Evolutionary conservation across 2,113 vertebrate species (phyloP), one percentile per base, ranked within the genome.

Genomic region (Oreochromis niloticus): DNA sequence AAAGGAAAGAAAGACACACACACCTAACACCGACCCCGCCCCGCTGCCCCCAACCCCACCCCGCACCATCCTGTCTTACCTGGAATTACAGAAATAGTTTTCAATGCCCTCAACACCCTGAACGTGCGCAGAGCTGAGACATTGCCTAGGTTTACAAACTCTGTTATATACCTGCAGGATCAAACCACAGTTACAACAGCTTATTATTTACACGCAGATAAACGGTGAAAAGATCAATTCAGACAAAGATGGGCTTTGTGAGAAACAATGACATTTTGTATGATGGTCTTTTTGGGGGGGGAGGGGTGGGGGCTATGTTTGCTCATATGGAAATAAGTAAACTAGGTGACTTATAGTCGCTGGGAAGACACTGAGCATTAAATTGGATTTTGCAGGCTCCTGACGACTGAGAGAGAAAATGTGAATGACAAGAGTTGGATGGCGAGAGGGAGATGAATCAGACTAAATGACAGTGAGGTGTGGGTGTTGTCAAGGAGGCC

Each of bases 91-190:
- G 98, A 99, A 98, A 99, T 99, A 97, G 98, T 99, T 99, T 99
- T 99, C 98, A 99, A 99, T 98, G 98, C 98, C 98, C 98, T 99
- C 98, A 99, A 68, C 36, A 99, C 98, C 43, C 98, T 99, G 98
- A 99, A 99, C 97, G 98, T 99, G 52, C 98, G 98, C 2, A 99
- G 98, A 98, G 98, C 98, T 98, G 98, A 99, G 97, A 99, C 98
- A 99, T 98, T 99, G 98, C 98, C 98, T 99, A 99, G 98, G 98
- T 99, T 99, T 99, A 99, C 98, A 99, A 99, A 99, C 97, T 99
- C 98, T 99, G 98, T 99, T 98, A 99, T 98, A 99, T 98, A 99
- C 98, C 98, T 99, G 98, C 97, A 99, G 98, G 94, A 96, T 96
- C 97, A 99, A 98, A 99, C 97, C 98, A 99, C 97, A 99, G 97